Percentiles rank a stretch among this genome's conserved stretches.
phyloP scores from a whole-genome alignment of 2,113 vertebrate genomes.

The Brevimyrus niger region DNA sequence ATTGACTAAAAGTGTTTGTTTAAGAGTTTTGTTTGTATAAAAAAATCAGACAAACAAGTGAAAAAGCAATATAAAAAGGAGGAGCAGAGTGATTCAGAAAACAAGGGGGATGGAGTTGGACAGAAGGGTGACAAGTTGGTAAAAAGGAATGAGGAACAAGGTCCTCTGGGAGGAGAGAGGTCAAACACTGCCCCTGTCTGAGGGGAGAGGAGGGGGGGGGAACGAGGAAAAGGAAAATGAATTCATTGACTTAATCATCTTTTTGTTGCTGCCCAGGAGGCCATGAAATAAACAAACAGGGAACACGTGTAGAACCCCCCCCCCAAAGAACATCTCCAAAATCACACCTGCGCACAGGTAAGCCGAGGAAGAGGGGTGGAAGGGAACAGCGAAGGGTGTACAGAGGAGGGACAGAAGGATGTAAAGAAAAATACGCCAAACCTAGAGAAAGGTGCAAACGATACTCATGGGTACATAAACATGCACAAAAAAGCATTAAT shows the following conservation, averaged over 20 bases:
- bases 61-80: background rate
- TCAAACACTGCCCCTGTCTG: slow-evolving; percentile 16
- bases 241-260: slow-evolving; percentile 16
- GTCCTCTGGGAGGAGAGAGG: background rate
- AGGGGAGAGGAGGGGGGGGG: background rate
- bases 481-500: background rate
- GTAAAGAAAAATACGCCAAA: background rate
- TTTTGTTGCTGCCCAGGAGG: background rate
- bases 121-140: background rate
- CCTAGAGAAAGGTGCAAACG: background rate
- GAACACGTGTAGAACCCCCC: background rate
- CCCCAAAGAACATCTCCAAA: background rate
- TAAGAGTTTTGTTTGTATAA: background rate
- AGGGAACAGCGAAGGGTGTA: background rate
- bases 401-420: background rate
- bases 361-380: background rate
- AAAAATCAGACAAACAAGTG: background rate
- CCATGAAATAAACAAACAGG: background rate
- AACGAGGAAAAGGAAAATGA: background rate
- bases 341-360: background rate
- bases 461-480: background rate
- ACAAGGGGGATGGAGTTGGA: background rate
- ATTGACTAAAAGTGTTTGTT: background rate
- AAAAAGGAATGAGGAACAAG: slow-evolving; percentile 6
- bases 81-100: background rate